phyloP scores from a whole-genome alignment of 2,888 invertebrate species.

The Empis livida region DNA sequence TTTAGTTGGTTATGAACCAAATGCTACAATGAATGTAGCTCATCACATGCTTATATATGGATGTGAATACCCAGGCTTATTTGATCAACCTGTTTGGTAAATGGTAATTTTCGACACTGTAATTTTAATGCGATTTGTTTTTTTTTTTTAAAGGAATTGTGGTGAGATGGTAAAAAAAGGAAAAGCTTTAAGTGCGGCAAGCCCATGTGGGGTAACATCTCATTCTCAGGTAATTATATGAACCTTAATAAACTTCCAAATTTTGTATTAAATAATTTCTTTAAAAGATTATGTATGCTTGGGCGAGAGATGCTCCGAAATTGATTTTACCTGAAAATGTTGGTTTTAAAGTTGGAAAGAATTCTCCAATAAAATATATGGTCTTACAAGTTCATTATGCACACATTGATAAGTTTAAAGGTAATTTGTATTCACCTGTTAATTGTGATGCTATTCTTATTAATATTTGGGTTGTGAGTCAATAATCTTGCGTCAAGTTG shows the following conservation, averaged over 20 bases:
- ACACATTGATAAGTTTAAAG: conserved; percentile 45
- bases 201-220: conserved; percentile 63
- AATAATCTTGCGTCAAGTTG: too few relatives aligned
- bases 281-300: conserved; percentile 76
- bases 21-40: conserved; percentile 78
- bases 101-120: too few relatives aligned
- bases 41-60: conserved; percentile 93
- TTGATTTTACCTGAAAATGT: conserved; percentile 71
- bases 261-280: neutral
- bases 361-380: conserved; percentile 71
- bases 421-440: conserved; percentile 37
- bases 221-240: conserved; percentile 37
- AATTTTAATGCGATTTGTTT: conserved; percentile 2
- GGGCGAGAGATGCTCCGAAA: conserved; percentile 84
- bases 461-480: too few relatives aligned
- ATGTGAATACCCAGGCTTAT: conserved; percentile 53
- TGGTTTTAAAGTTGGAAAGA: conserved; percentile 82
- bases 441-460: too few relatives aligned
- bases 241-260: neutral
- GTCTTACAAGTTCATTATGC: conserved; percentile 91
- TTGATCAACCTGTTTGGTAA: conserved; percentile 51
- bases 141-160: conserved; percentile 56
- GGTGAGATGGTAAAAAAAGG: conserved; percentile 72
- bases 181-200: conserved; percentile 41
- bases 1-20: conserved; percentile 82